phyloP scores from a whole-genome alignment of 2,113 vertebrate genomes.

The Glaucomys volans region DNA sequence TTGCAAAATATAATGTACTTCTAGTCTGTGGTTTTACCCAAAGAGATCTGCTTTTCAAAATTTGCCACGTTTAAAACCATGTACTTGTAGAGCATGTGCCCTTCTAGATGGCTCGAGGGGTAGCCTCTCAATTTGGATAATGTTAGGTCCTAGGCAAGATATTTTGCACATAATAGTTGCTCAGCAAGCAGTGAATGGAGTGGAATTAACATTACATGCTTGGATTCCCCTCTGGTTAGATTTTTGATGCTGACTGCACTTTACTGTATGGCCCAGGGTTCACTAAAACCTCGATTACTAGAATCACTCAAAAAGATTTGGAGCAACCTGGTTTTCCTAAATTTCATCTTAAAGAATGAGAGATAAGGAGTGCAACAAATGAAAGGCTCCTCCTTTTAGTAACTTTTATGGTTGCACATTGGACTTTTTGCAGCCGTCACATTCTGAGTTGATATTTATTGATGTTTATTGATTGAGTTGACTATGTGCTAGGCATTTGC shows the following conservation, averaged over 20 bases:
- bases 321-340: neutral
- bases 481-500: neutral
- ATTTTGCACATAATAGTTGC: neutral
- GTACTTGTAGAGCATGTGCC: neutral
- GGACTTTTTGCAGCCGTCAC: neutral
- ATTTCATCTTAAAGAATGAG: slow-evolving; percentile 40
- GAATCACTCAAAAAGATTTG: neutral
- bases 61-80: neutral
- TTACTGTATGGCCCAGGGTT: neutral
- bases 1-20: neutral
- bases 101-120: neutral
- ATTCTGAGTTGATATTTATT: neutral
- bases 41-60: neutral
- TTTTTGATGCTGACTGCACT: neutral
- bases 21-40: neutral
- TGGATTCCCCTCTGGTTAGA: neutral
- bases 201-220: neutral
- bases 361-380: neutral
- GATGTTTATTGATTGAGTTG: neutral
- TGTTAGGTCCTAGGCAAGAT: too few relatives aligned
- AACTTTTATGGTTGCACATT: neutral
- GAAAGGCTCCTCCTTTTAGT: neutral
- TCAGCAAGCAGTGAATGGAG: neutral
- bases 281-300: neutral
- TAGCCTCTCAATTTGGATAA: neutral